Conservation (phyloP, 2,888 invertebrate species). For the Leptarthrus brevirostris region DNA sequence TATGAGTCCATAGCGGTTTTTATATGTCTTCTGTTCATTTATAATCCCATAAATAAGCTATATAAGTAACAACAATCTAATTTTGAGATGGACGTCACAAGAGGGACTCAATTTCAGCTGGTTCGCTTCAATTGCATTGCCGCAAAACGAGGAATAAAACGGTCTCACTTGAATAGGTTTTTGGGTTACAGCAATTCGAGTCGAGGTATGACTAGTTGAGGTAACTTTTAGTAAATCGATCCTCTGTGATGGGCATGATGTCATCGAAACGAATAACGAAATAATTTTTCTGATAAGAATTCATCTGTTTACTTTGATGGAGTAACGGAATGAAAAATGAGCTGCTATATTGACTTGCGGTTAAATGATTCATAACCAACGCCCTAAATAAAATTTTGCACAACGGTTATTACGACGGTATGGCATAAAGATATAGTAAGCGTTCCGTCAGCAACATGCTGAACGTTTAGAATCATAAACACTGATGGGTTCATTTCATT, state of each 20-base stretch:
- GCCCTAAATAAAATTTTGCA: no score
- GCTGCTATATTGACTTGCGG: not conserved
- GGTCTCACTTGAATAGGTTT: slow-evolving; percentile 1
- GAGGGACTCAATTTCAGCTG: not conserved
- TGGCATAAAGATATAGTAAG: no score
- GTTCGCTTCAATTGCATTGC: not conserved
- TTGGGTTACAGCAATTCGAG: not conserved
- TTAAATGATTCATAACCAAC: no score
- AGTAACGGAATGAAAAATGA: not conserved
- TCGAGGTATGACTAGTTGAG: not conserved
- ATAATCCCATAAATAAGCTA: not conserved
- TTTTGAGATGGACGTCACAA: not conserved
- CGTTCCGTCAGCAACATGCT: no score
- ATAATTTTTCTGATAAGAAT: not conserved
- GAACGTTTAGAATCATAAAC: no score
- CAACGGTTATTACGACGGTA: no score
- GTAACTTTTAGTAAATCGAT: not conserved
- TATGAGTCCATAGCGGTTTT: not conserved
- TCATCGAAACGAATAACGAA: not conserved
- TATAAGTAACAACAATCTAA: not conserved
- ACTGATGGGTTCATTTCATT: no score
- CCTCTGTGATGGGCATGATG: not conserved
- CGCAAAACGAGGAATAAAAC: not conserved
- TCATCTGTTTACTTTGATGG: not conserved
- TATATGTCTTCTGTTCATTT: not conserved